These are phyloP conservation scores for Harmothoe impar DNA, from an alignment of 2,888 invertebrate species.

Conservation along the genomic window DNA sequence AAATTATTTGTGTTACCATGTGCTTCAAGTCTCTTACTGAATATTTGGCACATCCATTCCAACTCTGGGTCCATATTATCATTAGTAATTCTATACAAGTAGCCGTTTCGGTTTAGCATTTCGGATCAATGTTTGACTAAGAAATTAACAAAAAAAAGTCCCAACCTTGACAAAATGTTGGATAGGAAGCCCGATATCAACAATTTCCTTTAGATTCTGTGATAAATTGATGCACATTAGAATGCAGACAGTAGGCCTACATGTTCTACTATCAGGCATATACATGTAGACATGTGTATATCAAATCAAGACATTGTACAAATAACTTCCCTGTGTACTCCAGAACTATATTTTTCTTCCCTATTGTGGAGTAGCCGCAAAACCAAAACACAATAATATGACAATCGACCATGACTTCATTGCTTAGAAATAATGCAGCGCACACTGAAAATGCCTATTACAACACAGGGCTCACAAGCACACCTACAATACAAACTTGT, in stretches of 20 bases:
- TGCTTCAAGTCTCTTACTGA: conserved; percentile 54
- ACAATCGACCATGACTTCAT: neutral
- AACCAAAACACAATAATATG: neutral
- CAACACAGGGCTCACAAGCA: conserved; percentile 1
- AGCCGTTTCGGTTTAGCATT: conserved; percentile 42
- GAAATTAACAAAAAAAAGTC: neutral
- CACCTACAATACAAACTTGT: conserved; percentile 22
- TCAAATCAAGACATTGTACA: neutral
- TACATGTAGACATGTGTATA: neutral
- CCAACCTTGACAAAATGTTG: conserved; percentile 14
- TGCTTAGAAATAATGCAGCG: neutral
- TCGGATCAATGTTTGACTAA: neutral
- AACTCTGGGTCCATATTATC: conserved; percentile 1
- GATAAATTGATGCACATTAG: neutral
- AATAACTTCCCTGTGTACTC: conserved; percentile 6
- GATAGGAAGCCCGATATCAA: conserved; percentile 51
- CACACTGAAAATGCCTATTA: conserved; percentile 6
- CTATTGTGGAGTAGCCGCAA: neutral
- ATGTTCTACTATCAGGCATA: conserved; percentile 9
- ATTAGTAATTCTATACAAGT: conserved; percentile 12
- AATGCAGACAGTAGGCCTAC: conserved; percentile 37
- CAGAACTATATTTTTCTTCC: neutral
- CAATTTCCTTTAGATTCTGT: neutral
- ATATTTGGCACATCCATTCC: conserved; percentile 62
- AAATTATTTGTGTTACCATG: neutral